Conservation (phyloP, 1,140 invertebrate species). For the Zaprionus tsacasi region DNA sequence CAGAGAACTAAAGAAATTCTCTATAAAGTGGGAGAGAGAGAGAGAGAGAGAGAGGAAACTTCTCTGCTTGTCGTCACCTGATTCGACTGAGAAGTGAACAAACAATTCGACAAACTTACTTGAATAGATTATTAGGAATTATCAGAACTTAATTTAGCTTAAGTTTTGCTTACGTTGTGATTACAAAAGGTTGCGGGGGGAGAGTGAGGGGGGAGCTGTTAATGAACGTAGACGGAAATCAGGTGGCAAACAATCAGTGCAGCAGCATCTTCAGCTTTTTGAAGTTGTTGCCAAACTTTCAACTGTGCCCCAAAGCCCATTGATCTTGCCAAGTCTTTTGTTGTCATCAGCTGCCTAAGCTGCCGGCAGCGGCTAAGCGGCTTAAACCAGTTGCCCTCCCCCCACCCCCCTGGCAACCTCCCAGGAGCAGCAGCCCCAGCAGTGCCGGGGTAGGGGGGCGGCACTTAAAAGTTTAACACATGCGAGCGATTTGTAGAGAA, state of each 20-base stretch:
- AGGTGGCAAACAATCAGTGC: slow-evolving; percentile 68
- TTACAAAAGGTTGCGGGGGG: slow-evolving; percentile 43
- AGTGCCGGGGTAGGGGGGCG: slow-evolving; percentile 21
- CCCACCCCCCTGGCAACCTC: neutral
- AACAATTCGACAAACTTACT: slow-evolving; percentile 74
- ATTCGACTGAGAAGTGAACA: slow-evolving; percentile 66
- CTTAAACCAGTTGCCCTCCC: slow-evolving; percentile 42
- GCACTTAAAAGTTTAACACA: slow-evolving; percentile 62
- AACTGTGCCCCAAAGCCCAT: slow-evolving; percentile 60
- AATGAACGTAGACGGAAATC: slow-evolving; percentile 58
- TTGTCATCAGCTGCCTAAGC: slow-evolving; percentile 57
- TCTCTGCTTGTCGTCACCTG: slow-evolving; percentile 30
- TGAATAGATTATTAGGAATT: slow-evolving; percentile 83
- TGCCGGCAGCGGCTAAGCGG: slow-evolving; percentile 46
- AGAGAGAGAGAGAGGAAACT: neutral
- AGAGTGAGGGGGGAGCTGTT: slow-evolving; percentile 29
- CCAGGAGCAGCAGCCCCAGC: slow-evolving; percentile 3
- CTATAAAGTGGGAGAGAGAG: neutral
- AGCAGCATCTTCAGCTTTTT: slow-evolving; percentile 51
- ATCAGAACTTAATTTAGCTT: slow-evolving; percentile 82
- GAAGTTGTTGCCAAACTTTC: slow-evolving; percentile 74
- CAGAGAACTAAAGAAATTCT: slow-evolving; percentile 11
- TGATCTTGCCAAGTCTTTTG: slow-evolving; percentile 71
- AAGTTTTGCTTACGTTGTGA: slow-evolving; percentile 36
- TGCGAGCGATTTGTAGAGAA: slow-evolving; percentile 49